A percentile compares a stretch with the other conserved stretches of the same genome.
phyloP scores from a whole-genome alignment of 2,888 invertebrate species.

The Chrysolina haemoptera region DNA sequence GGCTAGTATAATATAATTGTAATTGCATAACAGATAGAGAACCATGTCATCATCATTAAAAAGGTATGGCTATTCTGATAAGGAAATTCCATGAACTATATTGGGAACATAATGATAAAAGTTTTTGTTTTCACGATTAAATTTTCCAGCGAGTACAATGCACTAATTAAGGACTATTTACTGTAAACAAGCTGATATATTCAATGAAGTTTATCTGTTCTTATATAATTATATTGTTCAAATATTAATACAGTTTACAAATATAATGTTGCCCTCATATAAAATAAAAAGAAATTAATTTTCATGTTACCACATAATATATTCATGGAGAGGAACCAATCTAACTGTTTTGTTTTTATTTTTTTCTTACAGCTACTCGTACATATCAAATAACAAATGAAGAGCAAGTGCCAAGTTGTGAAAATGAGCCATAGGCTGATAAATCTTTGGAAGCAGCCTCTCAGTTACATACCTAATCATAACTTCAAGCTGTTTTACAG shows the following conservation, averaged over 20 bases:
- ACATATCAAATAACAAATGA: conserved; percentile 46
- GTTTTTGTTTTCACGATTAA: not conserved
- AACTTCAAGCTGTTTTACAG: conserved; percentile 45
- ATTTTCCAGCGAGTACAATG: conserved; percentile 8
- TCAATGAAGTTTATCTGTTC: not conserved
- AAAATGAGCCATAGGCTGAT: conserved; percentile 22
- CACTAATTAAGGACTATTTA: not conserved
- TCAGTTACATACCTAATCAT: conserved; percentile 28
- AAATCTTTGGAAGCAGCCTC: conserved; percentile 15
- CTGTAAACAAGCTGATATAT: conserved; percentile 9
- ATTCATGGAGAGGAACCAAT: conserved; percentile 36
- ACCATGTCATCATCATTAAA: not conserved
- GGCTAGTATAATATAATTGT: not conserved
- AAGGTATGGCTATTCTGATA: not conserved
- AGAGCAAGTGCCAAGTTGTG: conserved; percentile 35
- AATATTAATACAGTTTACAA: not conserved
- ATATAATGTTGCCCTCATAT: not conserved
- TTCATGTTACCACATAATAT: not conserved
- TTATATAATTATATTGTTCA: not conserved
- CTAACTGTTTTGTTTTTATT: conserved; percentile 63
- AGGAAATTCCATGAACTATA: not conserved
- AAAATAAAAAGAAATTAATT: not conserved
- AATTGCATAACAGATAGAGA: not conserved
- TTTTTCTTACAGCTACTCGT: conserved; percentile 65
- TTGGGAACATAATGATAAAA: not conserved